Base-by-base conservation (phyloP, 2,888 invertebrate genomes). In the Microctonus aethiopoides region DNA sequence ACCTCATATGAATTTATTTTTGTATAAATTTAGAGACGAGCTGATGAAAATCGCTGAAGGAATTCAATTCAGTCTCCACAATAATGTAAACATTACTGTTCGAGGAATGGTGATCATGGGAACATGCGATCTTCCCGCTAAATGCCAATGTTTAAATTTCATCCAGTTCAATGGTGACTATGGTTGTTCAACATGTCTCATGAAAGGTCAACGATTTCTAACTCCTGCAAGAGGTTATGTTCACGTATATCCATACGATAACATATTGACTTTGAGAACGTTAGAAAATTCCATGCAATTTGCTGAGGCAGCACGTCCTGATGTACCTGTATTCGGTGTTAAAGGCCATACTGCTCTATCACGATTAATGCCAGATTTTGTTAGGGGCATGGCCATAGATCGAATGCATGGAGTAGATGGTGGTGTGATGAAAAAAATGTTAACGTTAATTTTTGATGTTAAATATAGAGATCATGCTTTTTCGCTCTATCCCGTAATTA, bases 71-170 rank as follows among this genome's bases (percentile, higher is more conserved):
- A 20, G 20, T 16, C 20, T 54, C 29, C 24, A 34, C 10, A 51
- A 22, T n/a, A n/a, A 24, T 29, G 10, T 20, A 51, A 5, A 29
- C 56, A 63, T 71, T 24, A 51, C 39, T 39, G 69, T 73, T 41
- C 36, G 36, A 61, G 70, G 69, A 9, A 70, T 70, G 2, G 64
- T 70, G 26, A 56, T 69, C 16, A 57, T 52, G 39, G 73, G 74
- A 5, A 72, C 70, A 26, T 70, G 71, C 24, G 74, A 74, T 72
- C 20, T 72, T 13, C 73, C 67, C 59, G 74, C 72, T 10, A 73
- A 73, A 67, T 39, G 66, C 6, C 32, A 68, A 13, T 73, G 69
- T 36, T 57, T 75, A 1, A 72, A 73, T 60, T 67, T 73, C 34
- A 72, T 29, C 16, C 39, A 61, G 0, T 67, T 60, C 61, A 75